Evolutionary conservation across 2,888 invertebrate species (phyloP).

Genomic region (Drosophila greeni): DNA sequence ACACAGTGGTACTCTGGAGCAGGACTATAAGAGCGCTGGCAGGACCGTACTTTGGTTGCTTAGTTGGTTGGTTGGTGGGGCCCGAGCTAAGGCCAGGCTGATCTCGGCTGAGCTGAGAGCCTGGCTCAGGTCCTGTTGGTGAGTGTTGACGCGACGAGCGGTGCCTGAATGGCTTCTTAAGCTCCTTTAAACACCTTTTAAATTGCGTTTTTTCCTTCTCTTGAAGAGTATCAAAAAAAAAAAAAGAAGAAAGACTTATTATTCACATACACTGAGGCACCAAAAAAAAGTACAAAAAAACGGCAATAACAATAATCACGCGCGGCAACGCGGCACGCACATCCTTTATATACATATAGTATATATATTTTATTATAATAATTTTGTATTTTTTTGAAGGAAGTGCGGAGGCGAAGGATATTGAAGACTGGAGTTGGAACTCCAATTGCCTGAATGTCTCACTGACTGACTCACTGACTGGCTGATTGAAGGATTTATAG

Average conservation of each 20-base stretch:
- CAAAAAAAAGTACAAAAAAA: conserved; percentile 13
- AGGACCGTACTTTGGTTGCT: neutral
- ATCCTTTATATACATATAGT: neutral
- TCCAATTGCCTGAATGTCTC: conserved; percentile 4
- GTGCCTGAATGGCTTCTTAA: conserved; percentile 41
- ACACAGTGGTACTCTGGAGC: conserved; percentile 4
- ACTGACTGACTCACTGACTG: conserved; percentile 9
- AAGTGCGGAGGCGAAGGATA: conserved; percentile 1
- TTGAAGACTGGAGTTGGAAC: conserved; percentile 10
- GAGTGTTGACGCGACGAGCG: conserved; percentile 10
- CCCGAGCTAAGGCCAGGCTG: conserved; percentile 12
- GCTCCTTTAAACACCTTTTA: conserved; percentile 59
- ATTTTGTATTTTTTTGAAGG: neutral
- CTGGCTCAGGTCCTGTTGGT: conserved; percentile 1
- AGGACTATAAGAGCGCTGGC: neutral
- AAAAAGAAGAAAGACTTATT: neutral
- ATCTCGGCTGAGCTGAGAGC: conserved; percentile 6
- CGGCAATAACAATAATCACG: conserved; percentile 34
- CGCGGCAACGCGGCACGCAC: conserved; percentile 46
- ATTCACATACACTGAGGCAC: conserved; percentile 29
- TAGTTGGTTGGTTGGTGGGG: neutral
- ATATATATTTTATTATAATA: neutral
- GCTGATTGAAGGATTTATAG: conserved; percentile 19
- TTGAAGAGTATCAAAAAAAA: neutral
- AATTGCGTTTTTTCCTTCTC: conserved; percentile 28